These are phyloP conservation scores for Papilio polyxenes DNA, from an alignment of 1,140 invertebrate genomes.

Conservation along the genomic window DNA sequence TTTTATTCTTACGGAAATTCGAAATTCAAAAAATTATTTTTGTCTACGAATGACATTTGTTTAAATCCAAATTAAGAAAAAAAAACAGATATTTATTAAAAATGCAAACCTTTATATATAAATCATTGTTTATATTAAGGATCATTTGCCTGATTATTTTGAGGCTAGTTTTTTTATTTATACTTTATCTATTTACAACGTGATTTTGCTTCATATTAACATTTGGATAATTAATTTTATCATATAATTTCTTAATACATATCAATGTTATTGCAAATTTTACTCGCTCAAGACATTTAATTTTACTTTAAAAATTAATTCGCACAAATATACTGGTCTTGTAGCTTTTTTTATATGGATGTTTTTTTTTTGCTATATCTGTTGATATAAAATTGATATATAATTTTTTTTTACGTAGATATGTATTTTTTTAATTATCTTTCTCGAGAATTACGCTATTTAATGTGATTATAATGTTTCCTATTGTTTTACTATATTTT, in stretches of 20 bases:
- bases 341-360: not conserved
- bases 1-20: no score
- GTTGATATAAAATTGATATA: constrained; percentile 53
- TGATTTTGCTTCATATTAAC: constrained; percentile 32
- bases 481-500: constrained; percentile 43
- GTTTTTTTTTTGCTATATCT: constrained; percentile 31
- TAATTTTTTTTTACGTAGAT: constrained; percentile 70
- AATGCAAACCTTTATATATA: not conserved
- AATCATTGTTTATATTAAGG: constrained; percentile 58
- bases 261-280: constrained; percentile 45
- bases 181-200: constrained; percentile 26
- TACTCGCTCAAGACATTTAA: constrained; percentile 54
- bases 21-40: not conserved
- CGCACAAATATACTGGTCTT: not conserved
- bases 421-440: constrained; percentile 46
- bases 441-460: constrained; percentile 37
- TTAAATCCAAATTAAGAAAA: not conserved
- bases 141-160: constrained; percentile 50
- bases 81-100: not conserved
- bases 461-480: constrained; percentile 36
- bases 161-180: constrained; percentile 50
- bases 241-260: constrained; percentile 42
- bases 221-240: constrained; percentile 11
- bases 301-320: constrained; percentile 39
- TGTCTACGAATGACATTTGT: not conserved